Conservation (phyloP, 2,113 vertebrate genomes). For the Heteronetta atricapilla region DNA sequence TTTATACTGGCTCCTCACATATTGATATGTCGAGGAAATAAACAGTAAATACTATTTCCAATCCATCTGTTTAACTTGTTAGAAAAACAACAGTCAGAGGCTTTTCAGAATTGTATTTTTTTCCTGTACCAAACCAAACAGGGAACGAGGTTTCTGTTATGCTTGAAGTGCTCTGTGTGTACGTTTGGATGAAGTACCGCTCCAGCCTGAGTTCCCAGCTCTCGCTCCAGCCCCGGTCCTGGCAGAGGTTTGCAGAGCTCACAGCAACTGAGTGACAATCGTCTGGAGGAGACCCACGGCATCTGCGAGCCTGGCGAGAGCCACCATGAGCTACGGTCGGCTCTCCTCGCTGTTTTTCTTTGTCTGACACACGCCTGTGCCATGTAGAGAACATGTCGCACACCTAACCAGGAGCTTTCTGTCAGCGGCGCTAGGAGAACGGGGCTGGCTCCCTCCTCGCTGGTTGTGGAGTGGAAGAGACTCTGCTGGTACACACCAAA, state of each 20-base stretch:
- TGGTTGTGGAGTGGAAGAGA: neutral
- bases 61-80: slow-evolving; percentile 80
- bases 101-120: slow-evolving; percentile 65
- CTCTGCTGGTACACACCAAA: neutral
- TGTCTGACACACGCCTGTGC: neutral
- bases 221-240: neutral
- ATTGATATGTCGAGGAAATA: slow-evolving; percentile 81
- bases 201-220: neutral
- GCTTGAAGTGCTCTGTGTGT: neutral
- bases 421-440: accelerated
- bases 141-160: neutral
- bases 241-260: neutral
- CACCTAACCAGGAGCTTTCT: neutral
- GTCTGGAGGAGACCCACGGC: neutral
- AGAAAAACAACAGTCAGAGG: slow-evolving; percentile 75
- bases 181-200: neutral
- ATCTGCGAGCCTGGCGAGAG: neutral
- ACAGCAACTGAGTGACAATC: neutral
- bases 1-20: slow-evolving; percentile 80
- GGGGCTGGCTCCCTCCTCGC: accelerated
- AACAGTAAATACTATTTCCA: slow-evolving; percentile 82
- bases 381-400: neutral
- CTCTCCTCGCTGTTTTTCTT: neutral
- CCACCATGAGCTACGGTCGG: accelerated
- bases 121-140: slow-evolving; percentile 13